Evolutionary conservation across 2,888 invertebrate genomes (phyloP), one percentile per base, ranked within the genome.

Genomic region (Sericinus montela): DNA sequence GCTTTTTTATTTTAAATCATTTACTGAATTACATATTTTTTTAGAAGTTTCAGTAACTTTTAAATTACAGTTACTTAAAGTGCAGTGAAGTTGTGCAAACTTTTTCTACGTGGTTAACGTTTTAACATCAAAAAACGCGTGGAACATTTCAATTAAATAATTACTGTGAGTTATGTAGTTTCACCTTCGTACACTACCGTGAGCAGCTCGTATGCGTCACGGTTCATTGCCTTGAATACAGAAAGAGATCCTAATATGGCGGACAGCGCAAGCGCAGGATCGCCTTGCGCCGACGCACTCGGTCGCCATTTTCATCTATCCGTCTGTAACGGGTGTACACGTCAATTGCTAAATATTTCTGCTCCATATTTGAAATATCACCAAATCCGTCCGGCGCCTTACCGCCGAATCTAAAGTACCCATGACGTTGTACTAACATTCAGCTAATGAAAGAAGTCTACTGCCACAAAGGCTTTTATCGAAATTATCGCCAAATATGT

Each of bases 151-250:
- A 57, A 60, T 53, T 54, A 16, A 59, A 56, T 51, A 43, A 49
- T 37, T 53, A n/a, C n/a, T n/a, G n/a, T n/a, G 48, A 45, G 39
- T 45, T 54, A 51, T 55, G 56, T 51, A 46, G 52, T 53, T 50
- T 54, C 36, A 51, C 55, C 51, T 58, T 65, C 60, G 65, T 61
- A 4, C 4, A 32, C 5, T 11, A 32, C 32, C 32, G 32, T 32
- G 11, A 9, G 59, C 59, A 61, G 62, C 56, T 60, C 65, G 70
- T 67, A 64, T 75, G 79, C 76, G 86, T 84, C 81, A 82, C 74
- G 83, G 87, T 85, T 87, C 86, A 85, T 80, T 82, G 86, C 86
- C 85, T 85, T 84, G 83, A 82, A 65, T 78, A 69, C 79, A 78
- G 78, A 82, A 80, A 81, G 80, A 76, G 74, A 74, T 77, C 87